Evolutionary conservation across 2,888 invertebrate genomes (phyloP), one percentile per base, ranked within the genome.

Genomic region (Dysmachus trigonus): DNA sequence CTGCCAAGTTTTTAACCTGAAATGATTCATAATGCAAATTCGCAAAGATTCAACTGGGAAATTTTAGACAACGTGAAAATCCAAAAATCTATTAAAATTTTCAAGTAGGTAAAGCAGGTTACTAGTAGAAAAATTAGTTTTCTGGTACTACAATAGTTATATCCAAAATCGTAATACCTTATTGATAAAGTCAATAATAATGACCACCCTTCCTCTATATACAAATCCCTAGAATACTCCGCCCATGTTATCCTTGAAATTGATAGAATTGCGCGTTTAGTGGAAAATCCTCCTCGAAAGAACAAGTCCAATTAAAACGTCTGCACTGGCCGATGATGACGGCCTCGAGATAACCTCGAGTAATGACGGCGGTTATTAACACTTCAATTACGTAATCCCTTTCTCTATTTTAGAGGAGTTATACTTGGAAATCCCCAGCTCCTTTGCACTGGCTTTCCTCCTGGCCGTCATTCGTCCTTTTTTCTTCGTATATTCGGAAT

Each of bases 351-450:
- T 41, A 86, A 86, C 85, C 83, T 83, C 76, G 13, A 8, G 85
- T 83, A 86, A 83, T 83, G 72, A 83, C 77, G 76, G 77, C 84
- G 84, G 83, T 87, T 87, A 87, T 87, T 85, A 87, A 86, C 87
- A 87, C 84, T 87, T 79, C 76, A 87, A 72, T 83, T 77, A 86
- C 77, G 83, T 86, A 87, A 87, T 85, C 87, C 87, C 79, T 33
- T 41, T 83, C 72, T 35, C 33, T 33, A 72, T 83, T 72, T 38
- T 71, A 71, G 41, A 38, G 71, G 7, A 53, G 31, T 77, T 77
- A 27, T 72, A 72, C 71, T 22, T 30, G 27, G 73, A n/a, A 18
- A 73, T 73, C 74, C 73, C 84, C 27, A 53, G 71, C 22, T 86
- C 85, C 35, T 73, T 62, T 18, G 18, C 22, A 0, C 62, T 62